Base-by-base conservation (phyloP, 1,140 invertebrate species). In the Drosophila orosa region DNA sequence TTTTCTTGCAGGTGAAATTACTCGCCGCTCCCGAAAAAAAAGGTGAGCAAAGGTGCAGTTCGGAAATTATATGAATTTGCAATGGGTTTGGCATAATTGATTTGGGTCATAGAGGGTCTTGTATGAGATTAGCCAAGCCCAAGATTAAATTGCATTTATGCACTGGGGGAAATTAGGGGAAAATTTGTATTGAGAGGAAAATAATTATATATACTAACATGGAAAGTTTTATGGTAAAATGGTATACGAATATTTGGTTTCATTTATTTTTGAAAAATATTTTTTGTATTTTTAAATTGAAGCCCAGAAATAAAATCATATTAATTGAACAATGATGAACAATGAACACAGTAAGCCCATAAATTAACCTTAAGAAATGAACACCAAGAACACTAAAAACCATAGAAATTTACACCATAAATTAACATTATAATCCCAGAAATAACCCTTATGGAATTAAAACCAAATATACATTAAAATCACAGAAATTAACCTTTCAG, bases 21-120 rank as follows among this genome's bases (percentile, higher is more conserved):
- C 54, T 50, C 24, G 42, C 56, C 63, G 54, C 60, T 68, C 50
- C 52, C 44, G 45, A 27, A 48, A 65, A 33, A 48, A 42, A 13
- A 47, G 19, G 29, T 52, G 58, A 47, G 33, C 72, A 55, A 31
- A 78, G 74, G 75, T 78, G 75, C 75, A 78, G 75, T 71, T 78
- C 19, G 45, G 47, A 71, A 78, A 78, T 78, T 78, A 78, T 78
- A 72, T 61, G 75, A 54, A 78, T 78, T 78, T 71, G 44, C 65
- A 37, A 37, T 55, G 66, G 74, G 74, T 35, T 71, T 40, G 74
- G 45, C 75, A 63, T 54, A 65, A 65, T 58, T 72, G 67, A 78
- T 78, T 78, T 65, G 59, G 67, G 45, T 62, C 54, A 57, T 17
- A 57, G 59, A 22, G 10, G 24, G 42, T 19, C 25, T 22, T 47